Conservation (phyloP, 2,113 vertebrate genomes). For the Oxygymnocypris stewartii region DNA sequence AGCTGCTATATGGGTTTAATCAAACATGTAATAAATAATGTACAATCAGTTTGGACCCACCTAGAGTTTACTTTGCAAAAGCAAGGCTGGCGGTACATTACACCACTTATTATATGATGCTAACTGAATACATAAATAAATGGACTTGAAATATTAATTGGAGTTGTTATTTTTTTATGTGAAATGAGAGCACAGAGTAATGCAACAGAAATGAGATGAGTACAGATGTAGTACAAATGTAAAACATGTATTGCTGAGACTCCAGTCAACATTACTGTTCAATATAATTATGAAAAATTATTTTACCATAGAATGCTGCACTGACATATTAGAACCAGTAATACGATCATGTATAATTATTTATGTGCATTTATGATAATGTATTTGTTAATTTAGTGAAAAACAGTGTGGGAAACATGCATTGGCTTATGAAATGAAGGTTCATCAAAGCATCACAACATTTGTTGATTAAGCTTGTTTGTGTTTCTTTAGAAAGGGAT, state of each 20-base stretch:
- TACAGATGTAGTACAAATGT: not conserved
- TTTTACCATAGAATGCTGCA: not conserved
- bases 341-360: too few relatives aligned
- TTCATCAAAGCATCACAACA: too few relatives aligned
- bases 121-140: not conserved
- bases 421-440: not conserved
- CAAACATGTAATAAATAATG: not conserved
- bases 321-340: not conserved
- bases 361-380: too few relatives aligned
- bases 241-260: not conserved
- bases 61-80: not conserved
- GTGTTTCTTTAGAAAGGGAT: too few relatives aligned
- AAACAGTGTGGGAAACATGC: not conserved
- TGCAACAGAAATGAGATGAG: not conserved
- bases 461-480: too few relatives aligned
- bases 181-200: not conserved
- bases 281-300: not conserved
- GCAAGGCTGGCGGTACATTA: not conserved
- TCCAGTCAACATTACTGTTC: not conserved
- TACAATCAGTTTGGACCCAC: not conserved
- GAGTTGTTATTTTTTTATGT: not conserved
- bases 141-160: not conserved
- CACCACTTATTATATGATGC: not conserved
- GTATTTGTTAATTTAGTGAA: not conserved
- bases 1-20: not conserved